Evolutionary conservation across 2,113 vertebrate species (phyloP).

Genomic region (Melierax canorus): DNA sequence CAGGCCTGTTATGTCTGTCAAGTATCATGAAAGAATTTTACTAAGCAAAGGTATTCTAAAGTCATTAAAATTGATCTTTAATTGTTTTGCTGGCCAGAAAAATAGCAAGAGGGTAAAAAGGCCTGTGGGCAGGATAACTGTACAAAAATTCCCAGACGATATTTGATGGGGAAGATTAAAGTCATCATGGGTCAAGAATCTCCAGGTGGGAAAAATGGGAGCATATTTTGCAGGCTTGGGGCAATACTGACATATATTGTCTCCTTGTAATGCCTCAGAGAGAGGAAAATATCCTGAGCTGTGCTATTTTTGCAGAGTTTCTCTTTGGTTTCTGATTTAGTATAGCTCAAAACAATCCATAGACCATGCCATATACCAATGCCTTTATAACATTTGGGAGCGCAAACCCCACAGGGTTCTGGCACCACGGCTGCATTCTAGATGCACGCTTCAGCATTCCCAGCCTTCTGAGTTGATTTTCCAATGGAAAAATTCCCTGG

Average conservation of each 20-base stretch:
- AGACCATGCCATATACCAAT: neutral
- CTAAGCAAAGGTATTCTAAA: neutral
- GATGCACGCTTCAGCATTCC: neutral
- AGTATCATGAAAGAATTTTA: neutral
- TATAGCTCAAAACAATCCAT: accelerated
- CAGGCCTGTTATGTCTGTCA: neutral
- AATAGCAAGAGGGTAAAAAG: neutral
- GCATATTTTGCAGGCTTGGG: neutral
- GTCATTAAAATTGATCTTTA: neutral
- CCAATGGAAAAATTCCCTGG: neutral
- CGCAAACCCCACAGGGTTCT: neutral
- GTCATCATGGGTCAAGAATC: neutral
- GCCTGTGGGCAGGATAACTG: neutral
- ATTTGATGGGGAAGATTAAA: neutral
- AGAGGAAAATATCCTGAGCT: neutral
- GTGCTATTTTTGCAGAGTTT: neutral
- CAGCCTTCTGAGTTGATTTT: neutral
- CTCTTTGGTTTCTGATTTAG: neutral
- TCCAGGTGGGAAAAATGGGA: neutral
- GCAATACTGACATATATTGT: neutral
- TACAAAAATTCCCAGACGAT: neutral
- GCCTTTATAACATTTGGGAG: neutral
- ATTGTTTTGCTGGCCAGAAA: neutral
- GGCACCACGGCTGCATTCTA: neutral
- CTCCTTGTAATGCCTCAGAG: neutral